Percentiles rank a stretch among this genome's conserved stretches.
Conservation (phyloP, 2,797 vertebrate genomes). For the Falco rusticolus region DNA sequence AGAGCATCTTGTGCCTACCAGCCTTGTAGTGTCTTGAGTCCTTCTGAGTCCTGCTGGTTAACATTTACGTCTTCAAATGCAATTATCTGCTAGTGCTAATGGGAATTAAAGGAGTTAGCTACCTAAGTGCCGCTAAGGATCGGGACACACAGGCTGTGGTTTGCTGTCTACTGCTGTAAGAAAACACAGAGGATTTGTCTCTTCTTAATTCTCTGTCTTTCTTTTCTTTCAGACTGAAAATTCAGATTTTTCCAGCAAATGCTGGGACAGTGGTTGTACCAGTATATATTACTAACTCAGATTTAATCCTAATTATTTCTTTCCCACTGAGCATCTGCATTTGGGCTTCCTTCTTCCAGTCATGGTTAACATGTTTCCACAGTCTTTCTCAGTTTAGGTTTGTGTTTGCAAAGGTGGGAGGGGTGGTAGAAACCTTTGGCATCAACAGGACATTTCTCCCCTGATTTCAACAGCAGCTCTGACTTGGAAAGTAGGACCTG, state of each 20-base stretch:
- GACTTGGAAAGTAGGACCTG: background rate
- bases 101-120: background rate
- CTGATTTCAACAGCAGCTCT: background rate
- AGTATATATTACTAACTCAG: background rate
- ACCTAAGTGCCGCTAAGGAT: background rate
- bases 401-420: background rate
- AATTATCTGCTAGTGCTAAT: background rate
- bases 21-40: background rate
- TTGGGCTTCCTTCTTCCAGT: background rate
- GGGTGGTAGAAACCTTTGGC: background rate
- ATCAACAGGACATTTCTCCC: background rate
- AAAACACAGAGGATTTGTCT: background rate
- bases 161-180: background rate
- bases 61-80: background rate
- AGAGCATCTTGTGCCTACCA: background rate
- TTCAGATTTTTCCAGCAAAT: background rate
- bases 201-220: background rate
- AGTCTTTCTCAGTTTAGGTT: background rate
- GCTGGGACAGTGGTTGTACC: background rate
- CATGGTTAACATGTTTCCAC: background rate
- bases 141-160: background rate
- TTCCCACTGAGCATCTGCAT: background rate
- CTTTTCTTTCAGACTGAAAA: background rate
- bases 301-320: background rate
- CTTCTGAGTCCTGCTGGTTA: background rate